Evolutionary conservation across 2,113 vertebrate species (phyloP), one percentile per base, ranked within the genome.

Genomic region (Colius striatus): DNA sequence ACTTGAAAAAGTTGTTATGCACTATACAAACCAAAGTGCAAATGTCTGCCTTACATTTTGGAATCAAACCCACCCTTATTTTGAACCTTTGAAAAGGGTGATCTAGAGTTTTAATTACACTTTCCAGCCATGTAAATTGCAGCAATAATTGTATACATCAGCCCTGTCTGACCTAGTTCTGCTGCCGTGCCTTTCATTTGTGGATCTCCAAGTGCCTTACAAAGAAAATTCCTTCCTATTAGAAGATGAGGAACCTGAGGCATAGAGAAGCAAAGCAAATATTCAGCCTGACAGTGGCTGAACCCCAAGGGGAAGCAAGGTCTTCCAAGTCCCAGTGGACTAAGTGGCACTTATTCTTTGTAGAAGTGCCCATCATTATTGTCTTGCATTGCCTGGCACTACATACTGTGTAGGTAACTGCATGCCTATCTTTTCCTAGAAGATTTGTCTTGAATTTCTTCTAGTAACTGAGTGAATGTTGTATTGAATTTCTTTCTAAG

Each of bases 121-220:
- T 92, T 93, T 23, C 47, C 65, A 93, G 85, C 86, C 90, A 43
- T 3, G 54, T 90, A 92, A 95, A 94, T 94, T 95, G 80, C 80
- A 43, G 73, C 93, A 83, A 78, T 93, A 86, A 93, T 94, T 92
- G 90, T 72, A 57, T 60, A 73, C 67, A 61, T 93, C 83, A 87
- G 66, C n/a, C 3, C 25, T 70, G 89, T 95, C 94, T 96, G 93
- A 96, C 94, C 93, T 96, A 93, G 53, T 95, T 96, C 85, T 95
- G 72, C 68, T 80, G 48, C 91, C 1, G 0, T 79, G 84, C 57
- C 89, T 94, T 96, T 97, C 85, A 84, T 96, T 88, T 95, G 1
- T 74, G 66, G 68, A 68, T 92, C 79, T 94, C 61, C 32, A 51
- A 78, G 79, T 71, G 65, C 57, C 66, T 65, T 72, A 61, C 68